Evolutionary conservation across 23 tunicate genomes (phyloP), one percentile per base, ranked within the genome.

Genomic region (Halocynthia roretzi): DNA sequence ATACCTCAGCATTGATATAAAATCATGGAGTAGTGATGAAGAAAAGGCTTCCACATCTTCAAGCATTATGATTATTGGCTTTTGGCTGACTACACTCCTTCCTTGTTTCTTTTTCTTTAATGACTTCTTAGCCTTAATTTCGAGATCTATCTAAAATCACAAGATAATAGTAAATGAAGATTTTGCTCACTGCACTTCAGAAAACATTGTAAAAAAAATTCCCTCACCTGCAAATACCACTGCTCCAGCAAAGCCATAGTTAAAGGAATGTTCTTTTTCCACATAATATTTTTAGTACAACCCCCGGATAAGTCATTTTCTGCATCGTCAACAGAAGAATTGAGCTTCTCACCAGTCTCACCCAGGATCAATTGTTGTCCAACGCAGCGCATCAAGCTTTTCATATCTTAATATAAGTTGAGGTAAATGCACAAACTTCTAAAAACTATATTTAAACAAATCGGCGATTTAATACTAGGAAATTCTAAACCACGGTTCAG

Each of bases 31-130:
- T 7, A 90, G 11, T 67, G 67, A 23, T 8, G 81, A 70, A 6
- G 89, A 48, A 75, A 90, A 90, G 0, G 84, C 75, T 76, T 90
- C 96, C 76, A 84, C 54, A 50, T 90, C 89, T 70, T 84, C 80
- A 53, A 79, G 76, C 76, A 90, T 72, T 15, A 90, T 72, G 21
- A 90, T 80, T n/a, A 90, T 56, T 6, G 88, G 78, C 5, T 68
- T 68, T 68, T 31, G 44, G 44, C 44, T 31, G 44, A 31, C 44
- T 4, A 18, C 56, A 7, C 14, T 22, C 10, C 6, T 10, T 50
- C 52, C 19, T 54, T 2, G 10, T 54, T 74, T 54, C 62, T 54
- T 50, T 11, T 21, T 77, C 21, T 77, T 62, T 7, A 31, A 12
- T 11, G 40, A 73, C 11, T 61, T 67, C 66, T 17, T 64, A 52